phyloP scores from a whole-genome alignment of 1,140 invertebrate species.

The Oscheius sp. region DNA sequence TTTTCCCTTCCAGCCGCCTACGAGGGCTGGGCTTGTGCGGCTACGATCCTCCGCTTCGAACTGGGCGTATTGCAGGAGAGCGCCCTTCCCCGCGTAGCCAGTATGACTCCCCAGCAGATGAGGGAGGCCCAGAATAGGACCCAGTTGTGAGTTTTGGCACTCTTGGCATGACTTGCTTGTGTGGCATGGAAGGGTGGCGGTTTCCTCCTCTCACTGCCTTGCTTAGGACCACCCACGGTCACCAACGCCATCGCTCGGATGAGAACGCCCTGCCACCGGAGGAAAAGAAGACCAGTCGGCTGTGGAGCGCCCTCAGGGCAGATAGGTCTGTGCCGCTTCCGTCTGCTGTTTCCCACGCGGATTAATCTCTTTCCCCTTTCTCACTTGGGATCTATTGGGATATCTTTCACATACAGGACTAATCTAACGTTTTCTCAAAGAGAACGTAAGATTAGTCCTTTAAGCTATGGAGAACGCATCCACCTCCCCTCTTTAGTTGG shows the following conservation, averaged over 20 bases:
- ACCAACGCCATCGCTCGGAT: slow-evolving; percentile 54
- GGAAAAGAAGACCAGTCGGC: slow-evolving; percentile 5
- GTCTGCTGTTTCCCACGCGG: no score
- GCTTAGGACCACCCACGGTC: slow-evolving; percentile 34
- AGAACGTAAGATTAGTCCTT: no score
- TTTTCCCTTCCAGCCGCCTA: slow-evolving; percentile 49
- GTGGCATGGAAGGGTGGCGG: not conserved
- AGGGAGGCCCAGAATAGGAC: slow-evolving; percentile 31
- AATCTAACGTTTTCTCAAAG: no score
- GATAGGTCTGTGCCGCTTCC: slow-evolving; percentile 4
- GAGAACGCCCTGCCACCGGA: slow-evolving; percentile 30
- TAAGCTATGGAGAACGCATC: no score
- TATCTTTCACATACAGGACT: no score
- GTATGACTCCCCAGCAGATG: slow-evolving; percentile 26
- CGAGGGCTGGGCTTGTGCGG: slow-evolving; percentile 56
- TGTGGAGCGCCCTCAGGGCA: not conserved
- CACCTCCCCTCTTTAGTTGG: no score
- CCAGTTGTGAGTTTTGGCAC: slow-evolving; percentile 4
- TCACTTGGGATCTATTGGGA: no score
- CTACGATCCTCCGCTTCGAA: slow-evolving; percentile 45
- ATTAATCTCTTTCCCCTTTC: no score
- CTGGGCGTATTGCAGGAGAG: slow-evolving; percentile 6
- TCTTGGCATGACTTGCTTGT: slow-evolving; percentile 6
- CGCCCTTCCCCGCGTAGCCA: slow-evolving; percentile 18
- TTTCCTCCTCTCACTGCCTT: slow-evolving; percentile 9